Conservation (phyloP, 2,113 vertebrate species). For the Aldabrachelys gigantea region DNA sequence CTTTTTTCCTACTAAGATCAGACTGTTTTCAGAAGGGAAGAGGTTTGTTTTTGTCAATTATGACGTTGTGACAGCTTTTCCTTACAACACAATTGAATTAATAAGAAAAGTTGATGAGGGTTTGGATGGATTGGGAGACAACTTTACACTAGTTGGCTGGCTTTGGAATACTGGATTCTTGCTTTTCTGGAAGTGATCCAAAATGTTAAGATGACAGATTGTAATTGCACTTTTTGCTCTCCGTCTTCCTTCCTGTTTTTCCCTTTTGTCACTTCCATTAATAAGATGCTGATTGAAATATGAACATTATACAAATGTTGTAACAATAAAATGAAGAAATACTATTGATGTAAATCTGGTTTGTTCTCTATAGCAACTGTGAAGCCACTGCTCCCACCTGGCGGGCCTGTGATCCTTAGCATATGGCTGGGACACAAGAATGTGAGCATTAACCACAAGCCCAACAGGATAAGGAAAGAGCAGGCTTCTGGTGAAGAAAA, state of each 20-base stretch:
- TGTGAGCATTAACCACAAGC: neutral
- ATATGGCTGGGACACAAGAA: no score
- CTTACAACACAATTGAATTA: rapidly evolving
- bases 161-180: neutral
- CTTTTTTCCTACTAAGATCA: neutral
- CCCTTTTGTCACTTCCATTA: rapidly evolving
- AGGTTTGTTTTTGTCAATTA: neutral
- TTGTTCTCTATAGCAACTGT: no score
- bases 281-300: neutral
- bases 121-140: neutral
- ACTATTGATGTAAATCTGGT: neutral
- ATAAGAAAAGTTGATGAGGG: neutral
- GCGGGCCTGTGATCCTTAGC: neutral
- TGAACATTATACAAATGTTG: neutral
- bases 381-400: neutral
- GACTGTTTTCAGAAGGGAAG: neutral
- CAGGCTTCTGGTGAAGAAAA: neutral
- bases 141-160: neutral
- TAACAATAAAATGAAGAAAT: neutral
- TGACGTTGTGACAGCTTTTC: neutral
- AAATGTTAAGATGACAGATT: neutral
- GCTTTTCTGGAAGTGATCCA: neutral
- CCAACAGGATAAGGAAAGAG: neutral
- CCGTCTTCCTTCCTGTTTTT: neutral
- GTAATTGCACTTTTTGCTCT: neutral